These are phyloP conservation scores for Drepana arcuata DNA, from an alignment of 1,140 invertebrate species.

Conservation along the genomic window DNA sequence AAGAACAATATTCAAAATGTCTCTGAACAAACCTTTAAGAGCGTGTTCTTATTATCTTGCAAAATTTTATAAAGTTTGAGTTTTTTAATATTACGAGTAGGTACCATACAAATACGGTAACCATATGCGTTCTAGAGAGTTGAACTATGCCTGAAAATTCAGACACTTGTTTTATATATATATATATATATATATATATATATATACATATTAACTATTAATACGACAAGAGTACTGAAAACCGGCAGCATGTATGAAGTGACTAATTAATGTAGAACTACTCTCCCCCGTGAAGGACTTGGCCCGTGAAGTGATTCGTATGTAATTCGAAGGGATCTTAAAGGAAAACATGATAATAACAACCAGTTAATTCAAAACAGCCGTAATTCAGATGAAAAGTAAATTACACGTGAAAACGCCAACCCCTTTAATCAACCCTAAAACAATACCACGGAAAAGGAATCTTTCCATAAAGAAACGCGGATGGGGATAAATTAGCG, in stretches of 20 bases:
- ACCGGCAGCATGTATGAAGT: not conserved
- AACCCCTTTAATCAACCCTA: constrained; percentile 22
- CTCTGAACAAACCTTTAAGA: too few species aligned
- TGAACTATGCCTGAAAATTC: too few species aligned
- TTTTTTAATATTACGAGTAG: too few species aligned
- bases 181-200: too few species aligned
- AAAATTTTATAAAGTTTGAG: too few species aligned
- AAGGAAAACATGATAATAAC: not conserved
- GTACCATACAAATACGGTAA: too few species aligned
- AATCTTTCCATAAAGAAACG: constrained; percentile 45
- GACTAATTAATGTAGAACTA: not conserved
- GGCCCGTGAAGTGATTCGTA: not conserved
- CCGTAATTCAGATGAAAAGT: not conserved
- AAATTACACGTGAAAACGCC: not conserved
- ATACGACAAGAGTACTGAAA: too few species aligned
- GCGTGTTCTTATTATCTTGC: too few species aligned
- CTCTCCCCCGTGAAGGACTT: not conserved
- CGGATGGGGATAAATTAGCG: constrained; percentile 53
- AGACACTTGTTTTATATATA: too few species aligned
- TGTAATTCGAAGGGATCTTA: not conserved
- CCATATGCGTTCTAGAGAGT: too few species aligned
- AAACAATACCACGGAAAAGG: constrained; percentile 35
- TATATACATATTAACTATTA: too few species aligned
- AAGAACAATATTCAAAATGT: too few species aligned
- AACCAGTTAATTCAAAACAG: not conserved